Evolutionary conservation across 2,797 vertebrate species (phyloP).

Genomic region (Scyliorhinus canicula): DNA sequence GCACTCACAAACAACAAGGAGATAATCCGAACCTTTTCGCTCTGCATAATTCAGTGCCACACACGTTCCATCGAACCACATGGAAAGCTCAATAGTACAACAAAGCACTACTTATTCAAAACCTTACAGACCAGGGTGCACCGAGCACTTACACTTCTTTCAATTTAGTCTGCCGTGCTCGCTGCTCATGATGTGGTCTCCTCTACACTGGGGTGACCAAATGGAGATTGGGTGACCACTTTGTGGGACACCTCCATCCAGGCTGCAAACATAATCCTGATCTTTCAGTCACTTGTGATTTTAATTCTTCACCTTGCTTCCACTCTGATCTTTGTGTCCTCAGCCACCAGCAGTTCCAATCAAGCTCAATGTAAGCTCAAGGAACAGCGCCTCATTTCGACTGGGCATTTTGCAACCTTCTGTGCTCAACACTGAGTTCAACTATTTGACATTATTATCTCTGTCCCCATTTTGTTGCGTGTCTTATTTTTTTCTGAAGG

Average conservation of each 20-base stretch:
- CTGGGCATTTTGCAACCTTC: not conserved
- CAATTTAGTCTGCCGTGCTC: not conserved
- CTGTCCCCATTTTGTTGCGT: too few species aligned
- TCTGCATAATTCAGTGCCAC: not conserved
- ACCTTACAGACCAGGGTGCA: not conserved
- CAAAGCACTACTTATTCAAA: not conserved
- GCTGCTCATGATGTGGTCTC: too few species aligned
- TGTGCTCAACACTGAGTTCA: not conserved
- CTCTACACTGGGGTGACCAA: not conserved
- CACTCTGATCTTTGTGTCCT: not conserved
- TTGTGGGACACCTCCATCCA: too few species aligned
- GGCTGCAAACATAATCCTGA: not conserved
- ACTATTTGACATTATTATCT: not conserved
- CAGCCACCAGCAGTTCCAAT: not conserved
- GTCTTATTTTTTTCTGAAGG: too few species aligned
- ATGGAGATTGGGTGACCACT: not conserved
- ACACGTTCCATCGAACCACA: not conserved
- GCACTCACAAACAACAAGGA: not conserved
- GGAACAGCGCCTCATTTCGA: not conserved
- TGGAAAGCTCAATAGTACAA: not conserved
- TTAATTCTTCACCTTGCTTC: not conserved
- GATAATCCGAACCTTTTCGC: not conserved
- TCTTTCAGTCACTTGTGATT: not conserved
- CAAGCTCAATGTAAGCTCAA: not conserved
- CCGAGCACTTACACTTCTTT: not conserved